Percentiles rank a stretch among this genome's conserved stretches.
Evolutionary conservation across 2,888 invertebrate species (phyloP).

Genomic region (Terebella lapidaria): DNA sequence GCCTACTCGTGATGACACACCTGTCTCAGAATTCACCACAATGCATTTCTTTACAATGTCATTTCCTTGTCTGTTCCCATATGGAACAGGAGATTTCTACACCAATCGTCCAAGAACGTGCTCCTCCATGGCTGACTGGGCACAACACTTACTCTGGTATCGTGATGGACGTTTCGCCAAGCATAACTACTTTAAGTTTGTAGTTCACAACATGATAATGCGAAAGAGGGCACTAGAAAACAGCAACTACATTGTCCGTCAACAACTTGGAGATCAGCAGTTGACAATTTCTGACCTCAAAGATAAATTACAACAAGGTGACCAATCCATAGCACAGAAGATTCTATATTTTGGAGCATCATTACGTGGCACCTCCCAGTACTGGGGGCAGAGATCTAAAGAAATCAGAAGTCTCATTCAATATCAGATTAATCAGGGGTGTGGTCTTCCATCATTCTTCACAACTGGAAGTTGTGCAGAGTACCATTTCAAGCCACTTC

Average conservation of each 20-base stretch:
- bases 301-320: slow-evolving; percentile 21
- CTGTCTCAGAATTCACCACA: slow-evolving; percentile 4
- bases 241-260: slow-evolving; percentile 22
- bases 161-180: slow-evolving; percentile 3
- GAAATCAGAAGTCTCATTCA: slow-evolving; percentile 13
- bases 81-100: slow-evolving; percentile 3
- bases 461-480: slow-evolving; percentile 30
- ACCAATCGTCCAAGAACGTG: not conserved
- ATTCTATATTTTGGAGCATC: slow-evolving; percentile 12
- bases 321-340: slow-evolving; percentile 15
- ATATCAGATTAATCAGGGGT: slow-evolving; percentile 12
- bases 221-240: slow-evolving; percentile 23
- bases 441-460: slow-evolving; percentile 25
- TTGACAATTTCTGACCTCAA: slow-evolving; percentile 22
- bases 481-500: slow-evolving; percentile 27
- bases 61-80: slow-evolving; percentile 3
- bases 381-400: slow-evolving; percentile 11
- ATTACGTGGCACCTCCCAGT: slow-evolving; percentile 13
- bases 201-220: slow-evolving; percentile 26
- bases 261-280: slow-evolving; percentile 24
- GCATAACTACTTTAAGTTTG: slow-evolving; percentile 10
- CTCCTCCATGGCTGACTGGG: not conserved
- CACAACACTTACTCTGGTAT: slow-evolving; percentile 2
- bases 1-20: slow-evolving; percentile 7
- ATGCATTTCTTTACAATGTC: slow-evolving; percentile 1